phyloP scores from a whole-genome alignment of 37 sponge, comb jelly and placozoan species.

The Crambe crambe region DNA sequence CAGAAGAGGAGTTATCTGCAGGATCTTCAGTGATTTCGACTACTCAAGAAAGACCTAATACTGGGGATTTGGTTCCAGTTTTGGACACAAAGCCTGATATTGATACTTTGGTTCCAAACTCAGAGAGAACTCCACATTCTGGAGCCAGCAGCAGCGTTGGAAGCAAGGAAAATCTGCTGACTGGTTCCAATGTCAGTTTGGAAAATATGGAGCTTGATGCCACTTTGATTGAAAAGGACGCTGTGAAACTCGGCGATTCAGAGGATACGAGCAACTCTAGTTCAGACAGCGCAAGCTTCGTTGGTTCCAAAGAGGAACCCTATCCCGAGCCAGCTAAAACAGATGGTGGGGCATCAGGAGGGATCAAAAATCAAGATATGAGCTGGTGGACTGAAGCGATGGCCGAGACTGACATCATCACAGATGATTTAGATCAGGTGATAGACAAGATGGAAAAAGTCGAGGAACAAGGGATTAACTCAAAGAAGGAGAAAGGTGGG shows the following conservation, averaged over 20 bases:
- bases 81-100: not conserved
- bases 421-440: conserved; percentile 55
- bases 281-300: not conserved
- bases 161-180: not conserved
- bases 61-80: not conserved
- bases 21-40: too few species aligned
- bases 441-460: conserved; percentile 33
- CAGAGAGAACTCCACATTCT: not conserved
- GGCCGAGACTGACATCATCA: conserved; percentile 33
- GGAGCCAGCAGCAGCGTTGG: conserved; percentile 13
- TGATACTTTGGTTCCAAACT: conserved; percentile 4
- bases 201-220: conserved; percentile 10
- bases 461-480: not conserved
- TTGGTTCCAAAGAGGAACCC: not conserved
- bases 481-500: not conserved
- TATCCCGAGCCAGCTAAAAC: not conserved
- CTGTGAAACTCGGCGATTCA: not conserved
- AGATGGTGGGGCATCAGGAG: not conserved
- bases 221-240: not conserved
- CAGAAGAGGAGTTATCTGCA: too few species aligned
- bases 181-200: not conserved
- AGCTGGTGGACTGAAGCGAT: conserved; percentile 66
- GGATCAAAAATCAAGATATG: not conserved
- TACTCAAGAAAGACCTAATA: not conserved
- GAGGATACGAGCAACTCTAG: not conserved